Evolutionary conservation across 2,797 vertebrate species (phyloP).

Genomic region (Selene dorsalis): DNA sequence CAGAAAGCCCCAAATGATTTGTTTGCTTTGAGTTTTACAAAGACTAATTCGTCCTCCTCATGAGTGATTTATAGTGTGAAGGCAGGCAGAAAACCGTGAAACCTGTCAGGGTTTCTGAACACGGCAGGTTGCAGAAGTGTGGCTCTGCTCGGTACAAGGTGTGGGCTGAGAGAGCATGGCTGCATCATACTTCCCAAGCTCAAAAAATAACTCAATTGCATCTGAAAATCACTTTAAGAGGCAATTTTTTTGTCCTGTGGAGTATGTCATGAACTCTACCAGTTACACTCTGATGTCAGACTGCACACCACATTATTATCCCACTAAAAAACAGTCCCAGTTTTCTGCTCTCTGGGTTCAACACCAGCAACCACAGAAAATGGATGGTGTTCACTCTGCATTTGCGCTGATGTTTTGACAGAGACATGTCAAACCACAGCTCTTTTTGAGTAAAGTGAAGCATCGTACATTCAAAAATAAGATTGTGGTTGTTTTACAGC

Average conservation of each 20-base stretch:
- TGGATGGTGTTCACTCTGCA: constrained; percentile 24
- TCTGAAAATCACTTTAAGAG: constrained; percentile 32
- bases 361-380: constrained; percentile 23
- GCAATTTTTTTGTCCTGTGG: constrained; percentile 26
- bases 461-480: constrained; percentile 34
- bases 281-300: background rate
- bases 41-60: constrained; percentile 18
- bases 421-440: constrained; percentile 11
- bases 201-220: constrained; percentile 46
- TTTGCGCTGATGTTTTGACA: constrained; percentile 25
- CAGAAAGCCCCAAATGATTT: constrained; percentile 9
- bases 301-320: constrained; percentile 20
- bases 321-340: background rate
- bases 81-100: constrained; percentile 22
- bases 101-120: background rate
- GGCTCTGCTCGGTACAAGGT: background rate
- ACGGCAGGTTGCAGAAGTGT: background rate
- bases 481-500: constrained; percentile 19
- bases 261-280: constrained; percentile 17
- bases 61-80: constrained; percentile 1
- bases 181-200: constrained; percentile 7
- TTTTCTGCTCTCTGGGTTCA: background rate
- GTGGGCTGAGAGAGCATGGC: background rate
- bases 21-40: constrained; percentile 3
- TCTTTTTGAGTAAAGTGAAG: constrained; percentile 7